Conservation (phyloP, 2,888 invertebrate species). For the Phania funesta region DNA sequence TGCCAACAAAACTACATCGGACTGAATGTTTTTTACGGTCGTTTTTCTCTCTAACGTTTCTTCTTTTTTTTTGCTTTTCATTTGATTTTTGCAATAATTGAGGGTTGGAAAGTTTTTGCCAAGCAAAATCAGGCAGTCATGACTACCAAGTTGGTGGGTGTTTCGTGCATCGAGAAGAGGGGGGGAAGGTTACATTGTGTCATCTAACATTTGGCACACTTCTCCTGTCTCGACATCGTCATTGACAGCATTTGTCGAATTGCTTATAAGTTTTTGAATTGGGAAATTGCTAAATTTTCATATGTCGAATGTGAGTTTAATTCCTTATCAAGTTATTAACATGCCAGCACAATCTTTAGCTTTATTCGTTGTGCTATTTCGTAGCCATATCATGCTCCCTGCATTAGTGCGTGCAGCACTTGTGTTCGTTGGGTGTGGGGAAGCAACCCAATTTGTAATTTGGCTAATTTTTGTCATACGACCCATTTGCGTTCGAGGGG, state of each 20-base stretch:
- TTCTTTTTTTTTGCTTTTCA: conserved; percentile 4
- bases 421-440: background rate
- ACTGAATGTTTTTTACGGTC: conserved; percentile 26
- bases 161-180: background rate
- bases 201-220: conserved; percentile 62
- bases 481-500: conserved; percentile 65
- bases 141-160: conserved; percentile 23
- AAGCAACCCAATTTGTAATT: conserved; percentile 66
- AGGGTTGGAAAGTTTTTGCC: conserved; percentile 47
- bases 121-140: conserved; percentile 17
- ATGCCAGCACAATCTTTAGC: conserved; percentile 60
- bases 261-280: conserved; percentile 61
- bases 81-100: conserved; percentile 46
- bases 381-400: background rate
- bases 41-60: background rate
- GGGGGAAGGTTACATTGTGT: background rate
- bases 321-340: conserved; percentile 65
- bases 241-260: conserved; percentile 56
- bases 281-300: conserved; percentile 59
- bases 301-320: conserved; percentile 62
- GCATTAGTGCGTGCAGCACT: conserved; percentile 19
- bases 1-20: conserved; percentile 38
- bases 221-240: conserved; percentile 46
- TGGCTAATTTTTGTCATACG: conserved; percentile 68
- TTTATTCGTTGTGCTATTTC: too few relatives aligned